Conservation (phyloP, 2,888 invertebrate genomes). For the Sesia apiformis region DNA sequence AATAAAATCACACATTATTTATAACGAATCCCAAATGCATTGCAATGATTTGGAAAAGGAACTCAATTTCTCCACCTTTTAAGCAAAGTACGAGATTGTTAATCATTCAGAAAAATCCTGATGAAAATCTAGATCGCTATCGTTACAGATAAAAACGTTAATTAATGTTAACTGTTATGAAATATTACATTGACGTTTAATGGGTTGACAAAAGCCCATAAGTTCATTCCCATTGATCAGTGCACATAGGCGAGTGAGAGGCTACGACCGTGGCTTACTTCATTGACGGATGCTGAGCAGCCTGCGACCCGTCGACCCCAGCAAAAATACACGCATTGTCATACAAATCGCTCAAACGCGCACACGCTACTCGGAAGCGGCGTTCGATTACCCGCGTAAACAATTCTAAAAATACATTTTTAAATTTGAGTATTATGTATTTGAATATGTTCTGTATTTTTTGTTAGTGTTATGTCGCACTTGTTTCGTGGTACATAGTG, state of each 20-base stretch:
- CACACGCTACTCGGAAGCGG: conserved; percentile 14
- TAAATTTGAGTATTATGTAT: background rate
- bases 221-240: background rate
- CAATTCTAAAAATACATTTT: background rate
- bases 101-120: no score
- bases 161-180: no score
- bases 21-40: no score
- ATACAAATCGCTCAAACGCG: conserved; percentile 35
- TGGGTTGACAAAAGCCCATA: background rate
- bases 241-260: conserved; percentile 36
- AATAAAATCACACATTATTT: no score
- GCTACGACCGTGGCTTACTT: conserved; percentile 55
- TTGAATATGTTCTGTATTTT: background rate
- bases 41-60: no score
- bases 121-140: no score
- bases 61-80: no score
- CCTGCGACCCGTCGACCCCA: conserved; percentile 44
- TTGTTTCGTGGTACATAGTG: no score
- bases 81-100: no score
- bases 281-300: conserved; percentile 47
- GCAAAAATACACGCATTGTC: conserved; percentile 49
- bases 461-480: no score
- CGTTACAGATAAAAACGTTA: no score
- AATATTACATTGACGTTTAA: background rate
- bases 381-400: background rate